Evolutionary conservation across 2,113 vertebrate species (phyloP), one percentile per base, ranked within the genome.

Genomic region (Thalassarche chlororhynchos): DNA sequence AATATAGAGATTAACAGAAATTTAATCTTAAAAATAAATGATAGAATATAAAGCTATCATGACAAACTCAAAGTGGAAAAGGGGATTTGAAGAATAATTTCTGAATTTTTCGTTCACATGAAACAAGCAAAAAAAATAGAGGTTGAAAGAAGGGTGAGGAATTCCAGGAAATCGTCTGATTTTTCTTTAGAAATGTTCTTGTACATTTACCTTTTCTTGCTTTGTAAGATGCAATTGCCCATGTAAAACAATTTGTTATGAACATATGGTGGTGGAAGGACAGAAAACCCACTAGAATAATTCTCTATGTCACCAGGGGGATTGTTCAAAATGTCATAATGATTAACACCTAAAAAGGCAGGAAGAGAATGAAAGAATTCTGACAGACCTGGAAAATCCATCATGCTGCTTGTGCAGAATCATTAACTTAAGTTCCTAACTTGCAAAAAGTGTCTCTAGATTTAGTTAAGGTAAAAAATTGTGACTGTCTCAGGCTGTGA

Each of bases 191-290:
- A 69, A 87, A 4, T 68, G 28, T 55, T 87, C 17, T 71, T 42
- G 14, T 75, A 54, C 21, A 57, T 88, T 77, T 83, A 52, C 47
- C 62, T 89, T 93, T 89, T 86, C 44, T 88, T 92, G 38, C 31
- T 91, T 93, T 90, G 54, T 93, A 92, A 84, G 62, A 88, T 62
- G 51, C 36, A 94, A 84, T 92, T 92, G 90, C 26, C 79, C 96
- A 86, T 95, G 83, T 86, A 94, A 93, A 97, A 74, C 68, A 83
- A 92, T 90, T 97, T 95, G 71, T 84, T 96, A 49, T 47, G 90
- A 84, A 90, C 84, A 94, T 96, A 91, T 95, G 91, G 84, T 64
- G 70, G 58, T 18, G 25, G 31, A 89, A 95, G 64, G 71, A 83
- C 23, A 77, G 47, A 94, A 93, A 95, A 85, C 49, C 26, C 74